Base-by-base conservation (phyloP, 2,113 vertebrate genomes). In the Bombycilla garrulus region DNA sequence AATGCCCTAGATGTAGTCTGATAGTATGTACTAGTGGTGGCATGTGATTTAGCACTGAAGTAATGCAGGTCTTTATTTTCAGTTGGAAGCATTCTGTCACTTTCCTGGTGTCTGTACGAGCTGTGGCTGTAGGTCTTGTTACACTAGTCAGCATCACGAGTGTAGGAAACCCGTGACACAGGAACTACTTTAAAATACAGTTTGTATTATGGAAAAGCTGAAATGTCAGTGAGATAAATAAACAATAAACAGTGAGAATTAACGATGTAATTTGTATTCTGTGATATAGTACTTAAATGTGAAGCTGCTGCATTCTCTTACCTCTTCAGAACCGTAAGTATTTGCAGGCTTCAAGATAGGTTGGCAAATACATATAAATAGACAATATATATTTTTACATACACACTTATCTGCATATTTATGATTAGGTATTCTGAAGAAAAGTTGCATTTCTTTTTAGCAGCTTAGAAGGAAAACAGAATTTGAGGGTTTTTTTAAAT, bases 111-210 rank as follows among this genome's bases (percentile, higher is more conserved):
- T 84, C 51, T 47, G 15, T 44, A 3, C 1, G 8, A 78, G 17
- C 44, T 5, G 4, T 67, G 25, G 8, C 47, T 51, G 0, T 60
- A 90, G 54, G 51, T 81, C 33, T 40, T 87, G 28, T 66, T 86
- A 16, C 0, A 0, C 17, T 56, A 28, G 26, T 53, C 0, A 7
- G 20, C 40, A 45, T 88, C 33, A 28, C 0, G 31, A 71, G 22
- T 73, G 17, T 0, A 33, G 22, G 82, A 88, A 54, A 56, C 9
- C 4, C 0, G 0, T 31, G 48, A 44, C 24, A 9, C 17, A 19
- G 53, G 38, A 86, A 26, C 48, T 53, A 35, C 44, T 88, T 40
- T 80, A 66, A 73, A 57, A 50, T 64, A 28, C 12, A 51, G 12
- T 66, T 72, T 36, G 23, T 51, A 13, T 67, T 60, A 35, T 29